These are phyloP conservation scores for Chloropsis hardwickii DNA, from an alignment of 2,113 vertebrate species.

Conservation along the genomic window DNA sequence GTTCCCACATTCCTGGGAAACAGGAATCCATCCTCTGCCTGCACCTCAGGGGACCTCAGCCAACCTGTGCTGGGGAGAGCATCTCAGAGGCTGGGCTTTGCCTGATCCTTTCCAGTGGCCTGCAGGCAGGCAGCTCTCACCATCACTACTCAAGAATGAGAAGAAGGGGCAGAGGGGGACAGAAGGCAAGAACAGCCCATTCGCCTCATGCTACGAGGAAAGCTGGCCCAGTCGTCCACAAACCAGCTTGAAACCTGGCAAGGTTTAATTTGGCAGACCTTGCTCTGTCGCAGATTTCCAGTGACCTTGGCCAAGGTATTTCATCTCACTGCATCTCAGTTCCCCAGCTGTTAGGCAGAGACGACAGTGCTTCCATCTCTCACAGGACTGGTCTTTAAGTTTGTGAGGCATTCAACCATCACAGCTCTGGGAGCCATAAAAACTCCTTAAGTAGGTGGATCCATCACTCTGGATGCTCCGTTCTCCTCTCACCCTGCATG, in stretches of 20 bases:
- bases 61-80: not conserved
- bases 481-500: not conserved
- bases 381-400: constrained; percentile 43
- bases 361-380: not conserved
- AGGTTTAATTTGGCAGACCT: not conserved
- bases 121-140: not conserved
- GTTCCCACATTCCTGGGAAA: not conserved
- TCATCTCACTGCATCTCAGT: constrained; percentile 8
- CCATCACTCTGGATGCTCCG: not conserved
- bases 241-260: not conserved
- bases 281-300: not conserved
- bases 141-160: not conserved
- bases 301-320: constrained; percentile 43
- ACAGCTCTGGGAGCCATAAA: constrained; percentile 33
- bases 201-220: not conserved
- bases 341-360: constrained; percentile 42
- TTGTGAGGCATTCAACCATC: constrained; percentile 54
- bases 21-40: not conserved
- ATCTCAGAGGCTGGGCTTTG: not conserved
- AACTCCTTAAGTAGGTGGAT: constrained; percentile 32
- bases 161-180: not conserved
- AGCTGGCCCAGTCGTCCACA: not conserved
- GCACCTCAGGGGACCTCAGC: not conserved
- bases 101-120: not conserved
- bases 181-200: not conserved